Conservation (phyloP, 1,140 invertebrate genomes). For the Yoshiicerus persimilis region DNA sequence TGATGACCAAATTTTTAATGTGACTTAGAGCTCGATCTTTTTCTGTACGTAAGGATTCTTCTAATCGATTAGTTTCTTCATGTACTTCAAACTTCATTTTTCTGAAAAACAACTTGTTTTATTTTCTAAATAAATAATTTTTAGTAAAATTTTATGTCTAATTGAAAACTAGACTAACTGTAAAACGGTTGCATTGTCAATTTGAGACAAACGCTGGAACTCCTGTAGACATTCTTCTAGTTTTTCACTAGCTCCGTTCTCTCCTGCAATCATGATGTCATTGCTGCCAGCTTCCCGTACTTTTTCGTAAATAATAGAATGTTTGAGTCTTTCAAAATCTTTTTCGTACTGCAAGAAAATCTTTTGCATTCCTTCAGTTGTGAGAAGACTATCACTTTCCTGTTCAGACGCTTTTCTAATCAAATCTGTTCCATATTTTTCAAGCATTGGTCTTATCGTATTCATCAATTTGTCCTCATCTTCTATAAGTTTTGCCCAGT, state of each 20-base stretch:
- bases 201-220: background rate
- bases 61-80: background rate
- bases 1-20: background rate
- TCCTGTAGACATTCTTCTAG: background rate
- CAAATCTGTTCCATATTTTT: conserved; percentile 17
- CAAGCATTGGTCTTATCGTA: conserved; percentile 22
- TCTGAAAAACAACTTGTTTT: background rate
- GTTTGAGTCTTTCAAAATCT: conserved; percentile 40
- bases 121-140: too few relatives aligned
- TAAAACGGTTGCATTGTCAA: background rate
- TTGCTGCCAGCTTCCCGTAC: background rate
- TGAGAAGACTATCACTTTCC: background rate
- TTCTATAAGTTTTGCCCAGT: background rate
- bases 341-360: conserved; percentile 27
- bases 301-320: conserved; percentile 37
- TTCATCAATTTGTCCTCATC: conserved; percentile 29
- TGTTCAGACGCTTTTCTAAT: background rate
- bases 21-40: background rate
- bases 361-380: background rate
- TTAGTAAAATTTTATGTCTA: too few relatives aligned
- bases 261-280: conserved; percentile 23
- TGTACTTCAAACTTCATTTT: background rate
- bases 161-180: background rate
- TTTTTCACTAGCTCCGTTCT: background rate
- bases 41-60: background rate